A percentile compares a stretch with the other conserved stretches of the same genome.
These are phyloP conservation scores for Perodicticus potto DNA, from an alignment of 2,797 vertebrate species.

Conservation along the genomic window DNA sequence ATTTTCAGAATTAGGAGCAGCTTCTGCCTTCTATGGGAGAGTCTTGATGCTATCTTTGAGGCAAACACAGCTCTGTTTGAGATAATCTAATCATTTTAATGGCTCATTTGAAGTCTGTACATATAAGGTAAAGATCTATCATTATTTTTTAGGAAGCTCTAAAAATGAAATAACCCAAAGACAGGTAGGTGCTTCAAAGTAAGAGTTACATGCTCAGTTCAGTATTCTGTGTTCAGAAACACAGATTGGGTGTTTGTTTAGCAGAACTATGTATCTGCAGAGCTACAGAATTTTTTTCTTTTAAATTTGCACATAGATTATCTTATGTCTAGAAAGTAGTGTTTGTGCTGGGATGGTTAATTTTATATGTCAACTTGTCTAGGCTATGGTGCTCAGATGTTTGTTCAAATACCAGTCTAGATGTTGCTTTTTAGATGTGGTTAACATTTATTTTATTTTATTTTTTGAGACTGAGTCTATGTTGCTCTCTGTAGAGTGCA, in stretches of 20 bases:
- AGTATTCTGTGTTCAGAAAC: not conserved
- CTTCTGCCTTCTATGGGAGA: not conserved
- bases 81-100: not conserved
- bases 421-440: slow-evolving; percentile 29
- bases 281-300: not conserved
- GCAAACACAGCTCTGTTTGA: not conserved
- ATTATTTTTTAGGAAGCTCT: not conserved
- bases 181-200: not conserved
- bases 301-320: not conserved
- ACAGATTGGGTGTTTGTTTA: not conserved
- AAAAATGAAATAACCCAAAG: not conserved
- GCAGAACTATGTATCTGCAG: not conserved
- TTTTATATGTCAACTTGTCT: not conserved
- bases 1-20: not conserved
- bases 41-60: not conserved
- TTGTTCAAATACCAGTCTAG: not conserved
- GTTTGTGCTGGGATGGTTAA: not conserved
- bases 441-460: not conserved
- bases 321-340: not conserved
- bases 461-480: no score
- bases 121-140: not conserved
- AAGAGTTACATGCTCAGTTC: not conserved
- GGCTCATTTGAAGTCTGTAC: not conserved
- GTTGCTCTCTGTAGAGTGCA: no score
- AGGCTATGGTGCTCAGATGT: not conserved